Evolutionary conservation across 2,797 vertebrate genomes (phyloP).

Genomic region (Falco rusticolus): DNA sequence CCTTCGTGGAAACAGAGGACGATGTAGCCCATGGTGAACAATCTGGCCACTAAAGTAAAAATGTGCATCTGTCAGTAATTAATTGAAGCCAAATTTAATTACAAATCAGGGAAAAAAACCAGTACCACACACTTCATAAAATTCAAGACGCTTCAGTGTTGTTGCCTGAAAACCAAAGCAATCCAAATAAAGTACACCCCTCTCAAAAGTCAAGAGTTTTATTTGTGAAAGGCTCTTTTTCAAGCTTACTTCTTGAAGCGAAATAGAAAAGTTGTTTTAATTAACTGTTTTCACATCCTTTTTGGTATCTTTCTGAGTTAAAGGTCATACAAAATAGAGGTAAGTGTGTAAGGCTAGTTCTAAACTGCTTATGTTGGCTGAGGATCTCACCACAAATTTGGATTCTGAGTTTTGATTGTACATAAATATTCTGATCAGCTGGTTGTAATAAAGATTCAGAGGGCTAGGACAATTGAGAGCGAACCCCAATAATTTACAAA

Average conservation of each 20-base stretch:
- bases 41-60: slow-evolving; percentile 55
- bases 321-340: not conserved
- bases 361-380: not conserved
- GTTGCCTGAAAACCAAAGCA: not conserved
- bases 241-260: not conserved
- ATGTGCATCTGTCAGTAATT: slow-evolving; percentile 67
- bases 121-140: slow-evolving; percentile 29
- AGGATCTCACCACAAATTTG: not conserved
- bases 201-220: not conserved
- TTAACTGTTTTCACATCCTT: not conserved
- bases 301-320: not conserved
- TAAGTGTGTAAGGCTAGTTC: not conserved
- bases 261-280: not conserved
- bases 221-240: not conserved
- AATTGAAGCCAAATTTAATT: slow-evolving; percentile 70
- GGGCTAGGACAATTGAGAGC: not conserved
- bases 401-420: not conserved
- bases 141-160: slow-evolving; percentile 5
- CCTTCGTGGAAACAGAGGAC: not conserved
- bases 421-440: not conserved
- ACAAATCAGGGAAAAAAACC: slow-evolving; percentile 53
- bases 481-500: not conserved
- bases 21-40: slow-evolving; percentile 49
- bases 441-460: not conserved
- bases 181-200: not conserved